A percentile compares a stretch with the other conserved stretches of the same genome.
These are phyloP conservation scores for Anastrepha ludens DNA, from an alignment of 1,140 invertebrate species.

Conservation along the genomic window DNA sequence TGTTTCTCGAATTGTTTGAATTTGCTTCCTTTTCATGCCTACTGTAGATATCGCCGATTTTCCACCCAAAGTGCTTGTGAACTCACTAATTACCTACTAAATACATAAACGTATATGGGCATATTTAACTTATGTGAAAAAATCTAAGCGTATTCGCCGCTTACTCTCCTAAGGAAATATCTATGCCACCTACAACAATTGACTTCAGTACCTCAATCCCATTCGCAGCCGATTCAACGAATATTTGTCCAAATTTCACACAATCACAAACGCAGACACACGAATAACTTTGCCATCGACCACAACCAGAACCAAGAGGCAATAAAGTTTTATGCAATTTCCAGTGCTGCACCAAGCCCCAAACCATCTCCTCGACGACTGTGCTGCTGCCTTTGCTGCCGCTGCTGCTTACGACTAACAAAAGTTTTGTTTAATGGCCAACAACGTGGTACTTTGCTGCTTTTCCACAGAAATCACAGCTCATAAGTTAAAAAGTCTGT, in stretches of 20 bases:
- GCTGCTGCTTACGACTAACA: constrained; percentile 29
- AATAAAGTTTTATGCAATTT: constrained; percentile 50
- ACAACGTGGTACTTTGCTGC: constrained; percentile 42
- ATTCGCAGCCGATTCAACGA: neutral
- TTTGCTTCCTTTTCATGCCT: too few species aligned
- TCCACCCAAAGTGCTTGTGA: too few species aligned
- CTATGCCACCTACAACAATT: too few species aligned
- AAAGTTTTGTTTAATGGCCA: constrained; percentile 47
- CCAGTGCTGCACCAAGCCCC: neutral
- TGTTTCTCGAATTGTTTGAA: too few species aligned
- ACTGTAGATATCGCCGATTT: too few species aligned
- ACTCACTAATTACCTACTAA: too few species aligned
- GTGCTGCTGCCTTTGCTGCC: neutral
- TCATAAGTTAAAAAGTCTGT: constrained; percentile 49
- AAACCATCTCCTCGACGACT: neutral
- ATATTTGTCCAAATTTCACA: constrained; percentile 35
- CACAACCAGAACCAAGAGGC: constrained; percentile 12
- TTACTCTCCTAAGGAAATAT: too few species aligned
- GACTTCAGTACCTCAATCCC: neutral
- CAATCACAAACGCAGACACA: neutral
- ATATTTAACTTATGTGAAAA: too few species aligned
- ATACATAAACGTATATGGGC: too few species aligned
- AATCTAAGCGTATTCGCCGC: too few species aligned
- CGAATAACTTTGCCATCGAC: constrained; percentile 36
- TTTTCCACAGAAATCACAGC: constrained; percentile 48